phyloP scores from a whole-genome alignment of 2,113 vertebrate genomes.

The Menura novaehollandiae region DNA sequence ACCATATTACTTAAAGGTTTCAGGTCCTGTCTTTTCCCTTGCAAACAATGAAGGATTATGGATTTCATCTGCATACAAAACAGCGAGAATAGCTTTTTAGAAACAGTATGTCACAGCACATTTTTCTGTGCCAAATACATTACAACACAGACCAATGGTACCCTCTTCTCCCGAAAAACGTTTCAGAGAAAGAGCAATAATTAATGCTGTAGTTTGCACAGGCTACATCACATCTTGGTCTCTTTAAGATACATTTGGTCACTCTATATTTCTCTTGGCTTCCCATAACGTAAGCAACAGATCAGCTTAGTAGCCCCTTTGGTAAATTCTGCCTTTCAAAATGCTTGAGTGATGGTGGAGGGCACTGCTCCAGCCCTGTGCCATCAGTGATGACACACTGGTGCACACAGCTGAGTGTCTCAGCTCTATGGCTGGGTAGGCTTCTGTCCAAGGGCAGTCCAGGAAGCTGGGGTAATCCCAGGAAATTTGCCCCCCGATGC shows the following conservation, averaged over 20 bases:
- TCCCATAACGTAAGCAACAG: neutral
- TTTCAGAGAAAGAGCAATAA: neutral
- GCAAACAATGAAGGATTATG: neutral
- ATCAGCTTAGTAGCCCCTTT: neutral
- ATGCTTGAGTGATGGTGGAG: neutral
- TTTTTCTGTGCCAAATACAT: neutral
- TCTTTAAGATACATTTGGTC: neutral
- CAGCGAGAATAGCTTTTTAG: neutral
- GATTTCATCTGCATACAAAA: neutral
- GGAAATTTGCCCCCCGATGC: neutral
- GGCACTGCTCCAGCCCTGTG: rapidly evolving
- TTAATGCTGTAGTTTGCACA: neutral
- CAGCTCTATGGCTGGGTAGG: neutral
- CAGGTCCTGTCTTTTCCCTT: neutral
- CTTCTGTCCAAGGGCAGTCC: neutral
- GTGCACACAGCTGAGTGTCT: neutral
- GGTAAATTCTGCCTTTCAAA: neutral
- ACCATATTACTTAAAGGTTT: neutral
- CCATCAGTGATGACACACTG: rapidly evolving
- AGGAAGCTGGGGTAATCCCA: neutral
- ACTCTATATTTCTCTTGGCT: neutral
- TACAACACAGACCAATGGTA: neutral
- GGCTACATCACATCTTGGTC: neutral
- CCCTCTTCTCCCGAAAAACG: rapidly evolving
- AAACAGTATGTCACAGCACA: neutral